These are phyloP conservation scores for Grus americana DNA, from an alignment of 2,113 vertebrate genomes.

Conservation along the genomic window DNA sequence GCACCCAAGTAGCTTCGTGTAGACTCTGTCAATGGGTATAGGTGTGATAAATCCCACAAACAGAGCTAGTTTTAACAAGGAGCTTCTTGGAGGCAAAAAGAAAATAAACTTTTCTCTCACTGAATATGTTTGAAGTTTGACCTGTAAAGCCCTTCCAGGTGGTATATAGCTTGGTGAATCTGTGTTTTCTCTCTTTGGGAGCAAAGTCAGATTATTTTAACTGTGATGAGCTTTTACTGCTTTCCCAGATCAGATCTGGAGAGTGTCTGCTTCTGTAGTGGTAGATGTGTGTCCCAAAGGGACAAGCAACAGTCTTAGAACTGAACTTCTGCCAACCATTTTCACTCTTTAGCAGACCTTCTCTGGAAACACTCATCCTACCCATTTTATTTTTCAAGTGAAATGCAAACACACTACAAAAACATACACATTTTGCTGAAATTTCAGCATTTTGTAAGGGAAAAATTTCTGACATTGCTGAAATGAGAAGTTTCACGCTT, in stretches of 20 bases:
- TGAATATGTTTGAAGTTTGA: constrained; percentile 3
- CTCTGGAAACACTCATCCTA: constrained; percentile 14
- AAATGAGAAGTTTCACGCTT: background rate
- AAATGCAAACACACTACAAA: background rate
- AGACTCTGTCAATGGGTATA: background rate
- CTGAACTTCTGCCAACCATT: constrained; percentile 23
- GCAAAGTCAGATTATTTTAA: constrained; percentile 4
- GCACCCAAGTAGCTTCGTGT: background rate
- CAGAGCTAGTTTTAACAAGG: background rate
- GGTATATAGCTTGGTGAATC: background rate
- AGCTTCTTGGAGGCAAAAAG: constrained; percentile 7
- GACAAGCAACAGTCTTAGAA: background rate
- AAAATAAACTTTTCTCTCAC: background rate
- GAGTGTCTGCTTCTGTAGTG: constrained; percentile 33
- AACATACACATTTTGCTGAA: background rate
- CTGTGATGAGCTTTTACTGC: constrained; percentile 36
- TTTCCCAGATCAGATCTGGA: constrained; percentile 28
- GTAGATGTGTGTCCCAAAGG: background rate
- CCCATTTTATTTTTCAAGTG: background rate
- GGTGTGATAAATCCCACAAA: background rate
- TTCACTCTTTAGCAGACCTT: background rate
- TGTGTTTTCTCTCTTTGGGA: constrained; percentile 2
- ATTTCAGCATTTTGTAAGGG: background rate
- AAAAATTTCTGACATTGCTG: background rate
- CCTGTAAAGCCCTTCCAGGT: constrained; percentile 16